Percentiles rank a stretch among this genome's conserved stretches.
phyloP scores from a whole-genome alignment of 2,113 vertebrate genomes.

The Albula goreensis region DNA sequence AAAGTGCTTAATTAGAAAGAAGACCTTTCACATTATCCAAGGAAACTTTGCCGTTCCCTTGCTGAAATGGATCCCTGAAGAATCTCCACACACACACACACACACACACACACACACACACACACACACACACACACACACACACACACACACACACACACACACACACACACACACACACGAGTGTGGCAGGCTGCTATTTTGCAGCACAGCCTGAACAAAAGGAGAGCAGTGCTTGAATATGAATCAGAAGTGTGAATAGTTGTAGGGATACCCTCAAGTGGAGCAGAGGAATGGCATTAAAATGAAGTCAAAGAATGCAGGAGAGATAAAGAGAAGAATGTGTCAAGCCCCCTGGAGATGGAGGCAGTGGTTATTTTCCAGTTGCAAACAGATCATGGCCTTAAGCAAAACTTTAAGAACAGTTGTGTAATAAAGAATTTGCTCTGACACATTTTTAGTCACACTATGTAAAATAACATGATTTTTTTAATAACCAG shows the following conservation, averaged over 20 bases:
- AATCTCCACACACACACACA: background rate
- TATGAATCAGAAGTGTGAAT: slow-evolving; percentile 68
- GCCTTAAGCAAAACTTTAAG: slow-evolving; percentile 45
- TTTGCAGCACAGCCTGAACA: slow-evolving; percentile 48
- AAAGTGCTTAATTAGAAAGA: background rate
- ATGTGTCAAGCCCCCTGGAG: slow-evolving; percentile 39
- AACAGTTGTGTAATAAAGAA: slow-evolving; percentile 52
- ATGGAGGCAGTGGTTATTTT: slow-evolving; percentile 48
- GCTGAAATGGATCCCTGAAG: background rate
- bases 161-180: background rate
- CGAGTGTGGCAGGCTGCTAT: slow-evolving; percentile 42
- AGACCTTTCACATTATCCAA: background rate
- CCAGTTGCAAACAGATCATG: slow-evolving; percentile 55
- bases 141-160: slow-evolving; percentile 29
- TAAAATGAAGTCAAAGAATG: slow-evolving; percentile 66
- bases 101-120: slow-evolving; percentile 29
- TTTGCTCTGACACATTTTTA: slow-evolving; percentile 44
- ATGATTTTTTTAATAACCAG: slow-evolving; percentile 36
- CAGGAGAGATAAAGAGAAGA: slow-evolving; percentile 60
- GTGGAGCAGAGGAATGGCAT: slow-evolving; percentile 59
- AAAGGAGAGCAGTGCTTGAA: slow-evolving; percentile 67
- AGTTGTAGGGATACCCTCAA: slow-evolving; percentile 43
- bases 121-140: slow-evolving; percentile 26
- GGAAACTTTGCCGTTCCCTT: background rate
- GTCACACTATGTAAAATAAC: slow-evolving; percentile 38